Evolutionary conservation across 2,888 invertebrate species (phyloP).

Genomic region (Lucinisca nassula): DNA sequence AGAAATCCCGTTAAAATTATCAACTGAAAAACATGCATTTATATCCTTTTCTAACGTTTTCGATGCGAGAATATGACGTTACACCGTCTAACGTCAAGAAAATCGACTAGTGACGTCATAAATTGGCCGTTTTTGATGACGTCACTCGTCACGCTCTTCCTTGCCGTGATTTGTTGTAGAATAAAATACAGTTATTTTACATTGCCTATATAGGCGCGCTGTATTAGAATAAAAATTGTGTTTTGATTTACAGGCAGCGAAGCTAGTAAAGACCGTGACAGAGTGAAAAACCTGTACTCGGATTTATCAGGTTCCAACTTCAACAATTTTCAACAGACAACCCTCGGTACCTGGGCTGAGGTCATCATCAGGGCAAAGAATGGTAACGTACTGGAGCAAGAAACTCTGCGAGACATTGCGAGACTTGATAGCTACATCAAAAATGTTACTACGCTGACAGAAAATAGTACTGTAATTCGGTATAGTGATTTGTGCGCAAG

Average conservation of each 20-base stretch:
- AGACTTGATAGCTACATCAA: slow-evolving; percentile 39
- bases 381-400: slow-evolving; percentile 48
- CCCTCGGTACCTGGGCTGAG: slow-evolving; percentile 37
- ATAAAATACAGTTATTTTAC: too few species aligned
- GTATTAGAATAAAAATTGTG: too few species aligned
- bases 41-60: too few species aligned
- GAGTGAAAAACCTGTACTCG: slow-evolving; percentile 57
- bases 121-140: too few species aligned
- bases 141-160: too few species aligned
- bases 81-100: too few species aligned
- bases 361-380: slow-evolving; percentile 48
- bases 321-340: slow-evolving; percentile 28
- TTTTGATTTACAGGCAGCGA: slow-evolving; percentile 68
- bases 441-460: slow-evolving; percentile 14
- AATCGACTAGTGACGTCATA: too few species aligned
- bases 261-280: slow-evolving; percentile 67
- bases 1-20: too few species aligned
- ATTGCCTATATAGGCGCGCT: too few species aligned
- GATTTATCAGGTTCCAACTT: slow-evolving; percentile 56
- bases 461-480: slow-evolving; percentile 4
- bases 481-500: slow-evolving; percentile 34
- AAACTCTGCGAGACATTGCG: slow-evolving; percentile 47
- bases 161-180: too few species aligned
- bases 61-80: too few species aligned
- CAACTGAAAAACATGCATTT: too few species aligned